Percentiles rank a stretch among this genome's conserved stretches.
These are phyloP conservation scores for Ophiothrix spiculata DNA, from an alignment of 35 echinoderm and acorn worm species.

Conservation along the genomic window DNA sequence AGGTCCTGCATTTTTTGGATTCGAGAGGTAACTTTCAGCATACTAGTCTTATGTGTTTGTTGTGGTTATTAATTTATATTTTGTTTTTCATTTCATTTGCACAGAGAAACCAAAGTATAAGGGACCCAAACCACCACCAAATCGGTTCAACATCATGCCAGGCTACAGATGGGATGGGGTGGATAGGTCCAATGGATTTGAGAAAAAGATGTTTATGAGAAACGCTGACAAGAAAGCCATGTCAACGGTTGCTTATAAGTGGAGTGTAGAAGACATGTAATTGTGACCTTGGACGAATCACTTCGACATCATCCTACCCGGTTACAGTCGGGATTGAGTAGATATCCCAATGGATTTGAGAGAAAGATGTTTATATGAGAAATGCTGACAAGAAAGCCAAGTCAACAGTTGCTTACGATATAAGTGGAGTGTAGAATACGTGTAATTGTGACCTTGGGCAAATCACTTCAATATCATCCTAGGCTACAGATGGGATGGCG, in stretches of 20 bases:
- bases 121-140: conserved; percentile 83
- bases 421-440: conserved; percentile 91
- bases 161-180: conserved; percentile 88
- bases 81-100: conserved; percentile 12
- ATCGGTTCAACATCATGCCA: conserved; percentile 75
- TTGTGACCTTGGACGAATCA: conserved; percentile 49
- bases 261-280: conserved; percentile 95
- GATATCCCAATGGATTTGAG: conserved; percentile 81
- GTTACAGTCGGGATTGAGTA: conserved; percentile 80
- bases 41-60: background rate
- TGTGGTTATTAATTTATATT: conserved; percentile 1
- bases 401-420: conserved; percentile 78
- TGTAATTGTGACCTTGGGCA: conserved; percentile 57
- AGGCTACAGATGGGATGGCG: conserved; percentile 84
- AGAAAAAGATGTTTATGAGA: conserved; percentile 74
- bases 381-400: conserved; percentile 76
- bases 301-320: conserved; percentile 80
- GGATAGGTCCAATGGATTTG: conserved; percentile 77
- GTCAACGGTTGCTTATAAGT: conserved; percentile 81
- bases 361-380: conserved; percentile 67
- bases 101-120: conserved; percentile 91
- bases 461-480: conserved; percentile 83
- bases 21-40: background rate
- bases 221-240: conserved; percentile 77
- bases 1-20: background rate